These are phyloP conservation scores for Amphiduros pacificus DNA, from an alignment of 2,888 invertebrate species.

Conservation along the genomic window DNA sequence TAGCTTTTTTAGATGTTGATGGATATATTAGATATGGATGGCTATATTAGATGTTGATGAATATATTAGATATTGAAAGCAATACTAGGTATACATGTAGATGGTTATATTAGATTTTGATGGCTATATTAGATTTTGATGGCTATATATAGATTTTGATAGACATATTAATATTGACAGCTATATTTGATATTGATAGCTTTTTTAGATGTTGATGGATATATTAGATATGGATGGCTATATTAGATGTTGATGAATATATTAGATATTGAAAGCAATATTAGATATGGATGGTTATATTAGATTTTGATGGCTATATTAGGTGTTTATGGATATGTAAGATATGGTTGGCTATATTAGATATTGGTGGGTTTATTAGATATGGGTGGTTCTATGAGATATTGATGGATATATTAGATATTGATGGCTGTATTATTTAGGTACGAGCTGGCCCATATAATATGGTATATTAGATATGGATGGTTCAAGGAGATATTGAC, in stretches of 20 bases:
- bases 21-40: too few relatives aligned
- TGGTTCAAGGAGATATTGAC: too few relatives aligned
- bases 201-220: too few relatives aligned
- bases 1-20: too few relatives aligned
- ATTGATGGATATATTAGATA: neutral
- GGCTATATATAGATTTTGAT: neutral
- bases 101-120: neutral
- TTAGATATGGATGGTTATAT: too few relatives aligned
- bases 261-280: too few relatives aligned
- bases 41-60: neutral
- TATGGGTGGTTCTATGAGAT: neutral
- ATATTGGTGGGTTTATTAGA: neutral
- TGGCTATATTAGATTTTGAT: neutral
- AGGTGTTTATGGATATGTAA: neutral
- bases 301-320: neutral
- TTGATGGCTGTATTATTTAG: neutral
- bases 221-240: neutral
- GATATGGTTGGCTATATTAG: neutral
- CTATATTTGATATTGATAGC: too few relatives aligned
- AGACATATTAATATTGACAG: neutral
- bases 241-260: neutral
- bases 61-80: too few relatives aligned
- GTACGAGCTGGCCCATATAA: constrained; percentile 3
- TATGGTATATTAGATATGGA: neutral
- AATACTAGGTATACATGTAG: too few relatives aligned